Percentiles rank a stretch among this genome's conserved stretches.
Conservation (phyloP, 2,888 invertebrate genomes). For the Apamea sordens region DNA sequence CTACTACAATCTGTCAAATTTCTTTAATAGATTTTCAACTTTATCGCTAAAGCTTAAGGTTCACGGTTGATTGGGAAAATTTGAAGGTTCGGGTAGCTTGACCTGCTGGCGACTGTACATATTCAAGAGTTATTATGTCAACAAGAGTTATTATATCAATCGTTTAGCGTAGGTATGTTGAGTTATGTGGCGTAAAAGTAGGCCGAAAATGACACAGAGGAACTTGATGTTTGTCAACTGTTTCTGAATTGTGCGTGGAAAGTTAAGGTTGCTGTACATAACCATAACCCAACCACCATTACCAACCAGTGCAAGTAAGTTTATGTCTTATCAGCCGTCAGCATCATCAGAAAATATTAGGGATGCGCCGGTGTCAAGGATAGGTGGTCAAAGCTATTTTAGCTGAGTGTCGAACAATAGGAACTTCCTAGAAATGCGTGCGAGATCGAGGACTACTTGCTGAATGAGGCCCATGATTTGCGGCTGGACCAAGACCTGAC, state of each 20-base stretch:
- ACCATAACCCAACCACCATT: not conserved
- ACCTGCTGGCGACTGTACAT: not conserved
- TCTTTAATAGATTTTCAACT: too few species aligned
- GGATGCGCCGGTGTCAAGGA: not conserved
- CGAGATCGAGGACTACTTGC: not conserved
- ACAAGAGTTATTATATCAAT: constrained; percentile 14
- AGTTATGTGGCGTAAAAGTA: not conserved
- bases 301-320: too few species aligned
- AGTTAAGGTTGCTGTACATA: not conserved
- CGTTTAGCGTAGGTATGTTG: not conserved
- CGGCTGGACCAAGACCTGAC: not conserved
- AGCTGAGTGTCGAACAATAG: not conserved
- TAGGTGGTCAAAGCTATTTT: not conserved
- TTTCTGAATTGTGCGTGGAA: not conserved
- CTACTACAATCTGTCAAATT: too few species aligned
- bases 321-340: too few species aligned
- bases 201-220: not conserved
- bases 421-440: not conserved
- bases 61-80: too few species aligned
- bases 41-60: too few species aligned
- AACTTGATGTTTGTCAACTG: not conserved
- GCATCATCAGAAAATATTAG: too few species aligned
- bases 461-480: not conserved
- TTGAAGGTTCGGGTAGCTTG: too few species aligned
- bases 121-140: constrained; percentile 11